Base-by-base conservation (phyloP, 2,797 vertebrate genomes). In the Octomys mimax region DNA sequence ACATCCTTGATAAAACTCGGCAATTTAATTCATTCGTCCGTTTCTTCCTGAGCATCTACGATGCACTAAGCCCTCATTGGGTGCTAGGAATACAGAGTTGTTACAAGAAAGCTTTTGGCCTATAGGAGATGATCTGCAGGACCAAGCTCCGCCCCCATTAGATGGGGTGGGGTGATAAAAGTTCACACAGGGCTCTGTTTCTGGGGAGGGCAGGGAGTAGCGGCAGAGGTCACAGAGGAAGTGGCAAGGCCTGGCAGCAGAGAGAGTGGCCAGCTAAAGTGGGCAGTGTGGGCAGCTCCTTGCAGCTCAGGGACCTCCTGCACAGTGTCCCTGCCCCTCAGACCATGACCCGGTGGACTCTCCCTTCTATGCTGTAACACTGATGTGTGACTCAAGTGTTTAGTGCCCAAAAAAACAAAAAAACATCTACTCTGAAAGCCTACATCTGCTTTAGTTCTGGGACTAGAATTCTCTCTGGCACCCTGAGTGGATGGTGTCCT, bases 151-250 rank as follows among this genome's bases (percentile, higher is more conserved):
- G 46, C 0, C 11, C 24, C 21, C n/a, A 3, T 46, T 16, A 22
- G 24, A 66, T 1, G 59, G 36, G n/a, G 8, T 4, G 28, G 36
- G 26, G 12, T 36, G 42, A 26, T 3, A n/a, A 12, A 88, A n/a
- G 28, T 52, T 39, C 28, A 13, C 3, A 7, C 1, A 31, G 49
- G 70, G 22, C 54, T 61, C 31, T 54, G 52, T 11, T 54, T 42
- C 62, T 68, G 5, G 22, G 6, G 81, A 71, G 42, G 33, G 16
- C 18, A 1, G 39, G 39, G 26, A 36, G 31, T 21, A n/a, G 4
- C 18, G 16, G 12, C 21, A 14, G 39, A n/a, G 0, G 28, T 21
- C 64, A 16, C 0, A 0, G 42, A 73, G 4, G 57, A 64, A 87
- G 49, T 46, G 70, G 42, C 39, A 71, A 59, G 62, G 14, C 33